Evolutionary conservation across 2,888 invertebrate genomes (phyloP), one percentile per base, ranked within the genome.

Genomic region (Scaptomyza caliginosa): DNA sequence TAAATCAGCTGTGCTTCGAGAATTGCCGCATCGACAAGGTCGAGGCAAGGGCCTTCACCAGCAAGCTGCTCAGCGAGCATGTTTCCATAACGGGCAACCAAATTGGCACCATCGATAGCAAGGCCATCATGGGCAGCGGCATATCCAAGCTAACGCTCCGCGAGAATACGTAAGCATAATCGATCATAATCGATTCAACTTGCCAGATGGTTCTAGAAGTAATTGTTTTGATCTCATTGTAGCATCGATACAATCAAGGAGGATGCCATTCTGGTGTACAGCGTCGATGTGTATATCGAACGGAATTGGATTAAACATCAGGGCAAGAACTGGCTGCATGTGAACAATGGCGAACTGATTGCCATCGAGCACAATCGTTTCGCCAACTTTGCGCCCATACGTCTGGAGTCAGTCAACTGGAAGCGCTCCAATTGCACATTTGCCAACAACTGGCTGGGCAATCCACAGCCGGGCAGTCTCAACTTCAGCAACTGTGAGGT

Each of bases 81-180:
- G 86, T 91, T 2, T 89, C 89, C 17, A 88, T 92, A 52, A 89
- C 88, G 23, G 86, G 84, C 58, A 89, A 88, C 10, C 75, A 78
- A 30, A 92, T 92, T 17, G 89, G 89, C 4, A 84, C 74, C 8
- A 91, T 92, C 32, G 90, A 91, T 42, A 89, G 83, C 21, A 79
- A 90, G 58, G 91, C 91, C 1, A 91, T 92, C 50, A 86, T 80
- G 54, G 90, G 90, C 19, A 91, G 90, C 63, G 91, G 91, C 54
- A 91, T 91, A 5, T 78, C 86, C 17, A 88, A 79, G 36, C 58
- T 91, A 4, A 83, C 89, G 16, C 68, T 91, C n/a, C 70, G 70
- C 0, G 82, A 88, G 10, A 91, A 91, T 64, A 88, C 67, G 91
- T 91, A 77, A 88, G 87, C 79, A 11, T 2, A 32, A 32, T 32